Base-by-base conservation (phyloP, 2,797 vertebrate genomes). In the Huso huso region DNA sequence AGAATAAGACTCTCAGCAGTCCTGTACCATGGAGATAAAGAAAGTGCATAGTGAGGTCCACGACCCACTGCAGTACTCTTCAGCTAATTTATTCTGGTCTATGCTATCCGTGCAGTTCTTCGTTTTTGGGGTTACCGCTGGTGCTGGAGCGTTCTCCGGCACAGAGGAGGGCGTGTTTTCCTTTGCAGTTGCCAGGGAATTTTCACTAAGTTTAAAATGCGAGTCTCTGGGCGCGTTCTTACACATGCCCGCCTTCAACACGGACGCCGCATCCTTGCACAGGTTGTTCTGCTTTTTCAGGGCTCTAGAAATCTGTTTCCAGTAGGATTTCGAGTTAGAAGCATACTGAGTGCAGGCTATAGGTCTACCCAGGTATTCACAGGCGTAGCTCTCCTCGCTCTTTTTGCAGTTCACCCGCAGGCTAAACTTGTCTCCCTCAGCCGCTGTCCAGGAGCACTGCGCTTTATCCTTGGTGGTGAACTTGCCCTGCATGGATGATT, bases 21-120 rank as follows among this genome's bases (percentile, higher is more conserved):
- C 87, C 9, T 94, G 90, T 49, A 97, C 49, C 90, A 96, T 91
- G 1, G 86, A 80, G 23, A 96, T 85, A 57, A 98, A 79, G 66
- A 97, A 91, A 0, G 78, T 81, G 78, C 96, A 97, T 1, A 95
- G 6, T 49, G 88, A 89, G 1, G 86, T 75, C 82, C 93, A 94
- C 23, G 85, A 62, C 48, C 86, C 76, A 1, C 76, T 84, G 61
- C 94, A 97, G 74, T 89, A 87, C 11, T 95, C 90, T 70, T 89
- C 71, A 11, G 92, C 93, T 48, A 78, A 71, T 72, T 84, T 90
- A 69, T 50, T 83, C 76, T 88, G 88, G 2, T 78, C 77, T 5
- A 77, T 59, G 8, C 84, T 70, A 63, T 82, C 84, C 0, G 75
- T 65, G 64, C 95, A 97, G 49, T 87, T 79, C 57, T 75, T 76